Evolutionary conservation across 2,888 invertebrate species (phyloP), one percentile per base, ranked within the genome.

Genomic region (Dasypolia templi): DNA sequence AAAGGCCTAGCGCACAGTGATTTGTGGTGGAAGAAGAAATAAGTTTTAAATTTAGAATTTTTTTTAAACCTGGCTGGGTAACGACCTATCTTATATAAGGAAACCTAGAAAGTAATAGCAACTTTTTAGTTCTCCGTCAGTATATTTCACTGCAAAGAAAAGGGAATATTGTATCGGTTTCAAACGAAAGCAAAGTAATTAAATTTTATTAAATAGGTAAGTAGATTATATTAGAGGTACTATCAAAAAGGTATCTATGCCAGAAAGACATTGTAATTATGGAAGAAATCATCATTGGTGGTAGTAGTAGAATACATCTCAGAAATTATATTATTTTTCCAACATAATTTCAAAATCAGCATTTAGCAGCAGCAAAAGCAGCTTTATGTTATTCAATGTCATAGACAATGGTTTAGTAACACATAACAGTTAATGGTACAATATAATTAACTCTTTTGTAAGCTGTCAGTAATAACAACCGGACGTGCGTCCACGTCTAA

Each of bases 71-170:
- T 67, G 69, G 3, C 62, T 73, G 58, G 44, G n/a, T 67, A 63
- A 59, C 72, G 35, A 83, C 58, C 72, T 70, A 49, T 70, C 69
- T 70, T 77, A 46, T 77, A 66, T 63, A 69, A 76, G 35, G 12
- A 39, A 63, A 73, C 55, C 65, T 70, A 63, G 62, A 66, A 55
- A 59, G 62, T 69, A 55, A 58, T 58, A 59, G 44, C n/a, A 73
- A 66, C 42, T 65, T 63, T 53, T 39, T 64, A 65, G 55, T 39
- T 65, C 19, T 22, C 22, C 5, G 19, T 53, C 12, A 35, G 19
- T 46, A 4, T 42, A 44, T 49, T 68, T 46, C 2, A 32, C 26
- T 59, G 12, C 11, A 55, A 35, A 32, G 39, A 19, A 64, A 61
- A 17, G 2, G 12, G 2, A n/a, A 55, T 22, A 26, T 6, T 46